phyloP scores from a whole-genome alignment of 2,797 vertebrate genomes.

The Acanthornis magna region DNA sequence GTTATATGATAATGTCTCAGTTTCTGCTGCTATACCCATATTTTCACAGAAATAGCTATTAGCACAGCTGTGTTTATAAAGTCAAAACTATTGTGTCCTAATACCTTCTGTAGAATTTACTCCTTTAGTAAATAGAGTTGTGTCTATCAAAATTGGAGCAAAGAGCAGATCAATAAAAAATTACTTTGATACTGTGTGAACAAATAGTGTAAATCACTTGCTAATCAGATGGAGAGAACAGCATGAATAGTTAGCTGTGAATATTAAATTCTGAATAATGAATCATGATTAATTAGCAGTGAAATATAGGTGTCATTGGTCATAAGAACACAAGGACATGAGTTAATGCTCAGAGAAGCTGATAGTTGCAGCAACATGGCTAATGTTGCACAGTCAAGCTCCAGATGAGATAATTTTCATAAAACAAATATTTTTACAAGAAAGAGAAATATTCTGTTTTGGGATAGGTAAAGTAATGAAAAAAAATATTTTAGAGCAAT shows the following conservation, averaged over 20 bases:
- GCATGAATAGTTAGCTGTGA: background rate
- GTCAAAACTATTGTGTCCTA: background rate
- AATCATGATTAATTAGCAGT: background rate
- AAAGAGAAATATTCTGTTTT: background rate
- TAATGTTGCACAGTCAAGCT: background rate
- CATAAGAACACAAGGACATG: background rate
- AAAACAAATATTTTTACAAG: background rate
- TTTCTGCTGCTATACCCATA: background rate
- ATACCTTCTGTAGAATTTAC: background rate
- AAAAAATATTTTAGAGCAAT: background rate
- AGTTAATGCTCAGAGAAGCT: background rate
- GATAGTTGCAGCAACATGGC: background rate
- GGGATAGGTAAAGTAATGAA: background rate
- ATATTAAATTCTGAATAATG: background rate
- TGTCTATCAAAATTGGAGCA: background rate
- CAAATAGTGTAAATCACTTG: background rate
- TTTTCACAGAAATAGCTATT: background rate
- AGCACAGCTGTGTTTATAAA: background rate
- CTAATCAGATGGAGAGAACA: background rate
- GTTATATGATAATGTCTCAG: fast-evolving
- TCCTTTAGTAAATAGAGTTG: background rate
- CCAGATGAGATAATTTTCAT: background rate
- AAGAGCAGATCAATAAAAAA: background rate
- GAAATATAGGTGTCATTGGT: background rate
- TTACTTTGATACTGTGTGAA: background rate